Percentiles rank a stretch among this genome's conserved stretches.
These are phyloP conservation scores for Lagria hirta DNA, from an alignment of 2,888 invertebrate genomes.

Conservation along the genomic window DNA sequence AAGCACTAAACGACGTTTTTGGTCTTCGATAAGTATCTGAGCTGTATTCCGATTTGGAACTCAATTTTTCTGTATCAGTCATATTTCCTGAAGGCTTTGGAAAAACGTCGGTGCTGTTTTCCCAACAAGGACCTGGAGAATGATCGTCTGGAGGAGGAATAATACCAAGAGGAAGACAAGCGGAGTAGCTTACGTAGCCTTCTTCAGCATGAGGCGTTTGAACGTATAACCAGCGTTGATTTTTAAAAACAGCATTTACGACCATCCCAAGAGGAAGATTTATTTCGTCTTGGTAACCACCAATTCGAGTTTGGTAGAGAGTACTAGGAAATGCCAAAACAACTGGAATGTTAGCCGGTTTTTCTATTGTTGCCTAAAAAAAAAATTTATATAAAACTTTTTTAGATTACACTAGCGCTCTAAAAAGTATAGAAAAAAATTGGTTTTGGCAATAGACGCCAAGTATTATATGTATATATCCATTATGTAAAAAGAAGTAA, in stretches of 20 bases:
- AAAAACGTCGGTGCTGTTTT: slow-evolving; percentile 78
- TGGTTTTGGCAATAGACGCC: no score
- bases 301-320: slow-evolving; percentile 71
- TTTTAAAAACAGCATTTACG: slow-evolving; percentile 84
- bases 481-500: no score
- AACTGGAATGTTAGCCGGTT: slow-evolving; percentile 83
- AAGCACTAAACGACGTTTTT: slow-evolving; percentile 50
- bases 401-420: no score
- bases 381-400: no score
- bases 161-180: slow-evolving; percentile 74
- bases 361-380: slow-evolving; percentile 71
- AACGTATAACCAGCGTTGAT: slow-evolving; percentile 81
- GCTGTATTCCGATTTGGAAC: slow-evolving; percentile 68
- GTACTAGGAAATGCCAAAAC: slow-evolving; percentile 75
- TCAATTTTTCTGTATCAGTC: slow-evolving; percentile 74
- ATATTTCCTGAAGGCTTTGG: slow-evolving; percentile 79
- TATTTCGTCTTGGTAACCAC: slow-evolving; percentile 69
- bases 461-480: no score
- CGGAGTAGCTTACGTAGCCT: slow-evolving; percentile 76
- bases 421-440: no score
- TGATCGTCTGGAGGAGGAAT: slow-evolving; percentile 55
- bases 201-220: slow-evolving; percentile 85
- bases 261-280: slow-evolving; percentile 78
- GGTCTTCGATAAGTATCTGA: slow-evolving; percentile 37
- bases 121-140: slow-evolving; percentile 75